Percentiles rank a stretch among this genome's conserved stretches.
These are phyloP conservation scores for Pholis gunnellus DNA, from an alignment of 2,113 vertebrate species.

Conservation along the genomic window DNA sequence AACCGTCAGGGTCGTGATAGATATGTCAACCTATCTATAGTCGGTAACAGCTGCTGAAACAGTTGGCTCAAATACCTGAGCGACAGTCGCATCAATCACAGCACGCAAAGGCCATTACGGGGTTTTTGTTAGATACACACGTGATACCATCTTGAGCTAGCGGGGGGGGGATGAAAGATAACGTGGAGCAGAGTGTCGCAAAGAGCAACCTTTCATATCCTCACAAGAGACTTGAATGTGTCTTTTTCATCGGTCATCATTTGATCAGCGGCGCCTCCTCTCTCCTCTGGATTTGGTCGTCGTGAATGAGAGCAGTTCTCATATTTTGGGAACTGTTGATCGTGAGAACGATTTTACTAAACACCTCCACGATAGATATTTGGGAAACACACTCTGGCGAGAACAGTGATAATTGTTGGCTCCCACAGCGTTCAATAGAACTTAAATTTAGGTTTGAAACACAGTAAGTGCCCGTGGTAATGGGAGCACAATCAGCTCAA, in stretches of 20 bases:
- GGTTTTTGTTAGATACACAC: slow-evolving; percentile 34
- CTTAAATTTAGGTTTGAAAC: background rate
- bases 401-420: background rate
- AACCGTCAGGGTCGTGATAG: slow-evolving; percentile 13
- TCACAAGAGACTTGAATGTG: background rate
- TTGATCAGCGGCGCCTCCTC: background rate
- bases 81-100: slow-evolving; percentile 30
- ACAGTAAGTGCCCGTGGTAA: background rate
- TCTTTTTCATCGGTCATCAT: background rate
- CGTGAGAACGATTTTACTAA: background rate
- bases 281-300: background rate
- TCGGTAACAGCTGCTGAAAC: slow-evolving; percentile 54
- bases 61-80: slow-evolving; percentile 49
- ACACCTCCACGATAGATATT: background rate
- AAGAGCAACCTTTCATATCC: background rate
- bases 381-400: background rate
- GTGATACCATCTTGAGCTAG: background rate
- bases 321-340: background rate
- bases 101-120: slow-evolving; percentile 2
- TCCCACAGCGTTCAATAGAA: background rate
- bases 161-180: background rate
- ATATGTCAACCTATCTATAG: slow-evolving; percentile 48
- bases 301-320: background rate
- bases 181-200: background rate
- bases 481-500: background rate